Percentiles rank a stretch among this genome's conserved stretches.
Conservation (phyloP, 2,113 vertebrate genomes). For the Elephantulus edwardii region DNA sequence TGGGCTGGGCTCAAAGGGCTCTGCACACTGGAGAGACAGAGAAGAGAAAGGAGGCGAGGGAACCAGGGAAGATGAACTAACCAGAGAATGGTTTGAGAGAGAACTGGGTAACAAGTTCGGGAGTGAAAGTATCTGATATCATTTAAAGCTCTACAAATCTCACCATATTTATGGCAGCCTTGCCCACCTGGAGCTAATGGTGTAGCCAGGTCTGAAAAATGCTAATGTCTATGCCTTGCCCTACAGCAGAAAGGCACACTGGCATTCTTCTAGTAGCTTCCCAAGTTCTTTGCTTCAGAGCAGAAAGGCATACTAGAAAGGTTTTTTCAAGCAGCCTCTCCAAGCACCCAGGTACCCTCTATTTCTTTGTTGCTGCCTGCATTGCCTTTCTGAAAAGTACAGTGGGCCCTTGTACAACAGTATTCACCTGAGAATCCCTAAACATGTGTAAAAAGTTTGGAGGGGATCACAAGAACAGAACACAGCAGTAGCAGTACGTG, state of each 20-base stretch:
- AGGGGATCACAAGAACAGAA: slow-evolving; percentile 5
- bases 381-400: not conserved
- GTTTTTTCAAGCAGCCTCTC: not conserved
- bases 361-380: not conserved
- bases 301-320: not conserved
- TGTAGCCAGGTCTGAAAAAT: not conserved
- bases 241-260: not conserved
- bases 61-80: slow-evolving; percentile 50
- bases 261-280: no score
- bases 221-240: not conserved
- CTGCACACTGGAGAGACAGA: slow-evolving; percentile 51
- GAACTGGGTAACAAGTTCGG: slow-evolving; percentile 44
- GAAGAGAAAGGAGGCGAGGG: not conserved
- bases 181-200: not conserved
- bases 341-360: not conserved
- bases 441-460: not conserved
- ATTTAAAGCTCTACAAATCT: slow-evolving; percentile 64
- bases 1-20: slow-evolving; percentile 60
- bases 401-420: not conserved
- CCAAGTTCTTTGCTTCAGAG: no score
- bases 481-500: not conserved
- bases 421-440: not conserved
- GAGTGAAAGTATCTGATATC: not conserved
- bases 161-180: not conserved
- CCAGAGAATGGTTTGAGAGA: not conserved